Evolutionary conservation across 2,113 vertebrate genomes (phyloP).

Genomic region (Sorex araneus): DNA sequence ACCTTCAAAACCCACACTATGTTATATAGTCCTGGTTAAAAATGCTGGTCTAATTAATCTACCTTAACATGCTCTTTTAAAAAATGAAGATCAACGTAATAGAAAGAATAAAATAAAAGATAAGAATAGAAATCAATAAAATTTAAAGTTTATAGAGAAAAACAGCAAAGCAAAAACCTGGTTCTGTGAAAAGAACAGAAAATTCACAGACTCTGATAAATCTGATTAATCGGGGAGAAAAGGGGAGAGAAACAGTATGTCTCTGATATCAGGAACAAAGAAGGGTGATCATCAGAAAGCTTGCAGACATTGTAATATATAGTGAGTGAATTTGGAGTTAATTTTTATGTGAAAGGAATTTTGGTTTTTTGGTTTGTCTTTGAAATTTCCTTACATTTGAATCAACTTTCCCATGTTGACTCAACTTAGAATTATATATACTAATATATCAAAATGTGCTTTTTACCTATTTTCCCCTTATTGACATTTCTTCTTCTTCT

Average conservation of each 20-base stretch:
- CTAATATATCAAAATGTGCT: background rate
- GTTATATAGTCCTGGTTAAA: no score
- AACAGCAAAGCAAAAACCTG: constrained; percentile 14
- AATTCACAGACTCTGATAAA: constrained; percentile 27
- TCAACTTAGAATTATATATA: constrained; percentile 2
- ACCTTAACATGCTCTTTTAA: background rate
- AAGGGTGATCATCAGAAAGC: background rate
- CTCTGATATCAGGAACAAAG: background rate
- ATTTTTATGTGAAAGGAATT: no score
- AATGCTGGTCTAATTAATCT: background rate
- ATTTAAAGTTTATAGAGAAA: constrained; percentile 14
- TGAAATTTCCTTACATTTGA: background rate
- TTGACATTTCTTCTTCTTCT: constrained; percentile 10
- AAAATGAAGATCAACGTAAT: background rate
- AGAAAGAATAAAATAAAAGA: constrained; percentile 23
- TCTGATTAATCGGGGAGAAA: background rate
- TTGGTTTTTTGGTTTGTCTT: constrained; percentile 24
- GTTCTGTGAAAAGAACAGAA: background rate
- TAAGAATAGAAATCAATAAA: constrained; percentile 4
- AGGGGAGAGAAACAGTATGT: background rate
- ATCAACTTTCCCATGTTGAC: background rate
- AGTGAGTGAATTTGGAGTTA: background rate
- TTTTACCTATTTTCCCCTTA: background rate
- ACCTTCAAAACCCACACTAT: no score
- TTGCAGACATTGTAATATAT: background rate